Conservation (phyloP, 1,140 invertebrate genomes). For the Heliconius himera region DNA sequence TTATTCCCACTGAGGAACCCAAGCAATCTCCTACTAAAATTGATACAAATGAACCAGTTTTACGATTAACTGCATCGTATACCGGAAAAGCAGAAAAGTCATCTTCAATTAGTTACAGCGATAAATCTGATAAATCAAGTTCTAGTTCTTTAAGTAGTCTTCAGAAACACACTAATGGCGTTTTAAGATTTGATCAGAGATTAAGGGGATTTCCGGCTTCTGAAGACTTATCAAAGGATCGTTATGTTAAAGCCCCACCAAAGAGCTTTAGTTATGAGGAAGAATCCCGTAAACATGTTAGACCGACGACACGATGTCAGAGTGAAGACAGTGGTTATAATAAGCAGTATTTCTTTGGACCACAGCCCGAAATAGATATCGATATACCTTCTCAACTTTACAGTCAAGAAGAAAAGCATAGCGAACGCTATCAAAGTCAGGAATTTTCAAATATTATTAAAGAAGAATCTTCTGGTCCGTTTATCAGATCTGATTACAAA, state of each 20-base stretch:
- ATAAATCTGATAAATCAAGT: conserved; percentile 81
- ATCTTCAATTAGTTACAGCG: conserved; percentile 77
- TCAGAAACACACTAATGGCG: conserved; percentile 74
- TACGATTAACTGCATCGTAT: conserved; percentile 64
- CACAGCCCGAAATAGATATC: conserved; percentile 76
- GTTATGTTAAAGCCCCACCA: conserved; percentile 80
- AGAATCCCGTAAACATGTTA: conserved; percentile 64
- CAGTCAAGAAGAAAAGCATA: conserved; percentile 83
- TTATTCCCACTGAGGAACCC: background rate
- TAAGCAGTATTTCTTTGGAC: conserved; percentile 67
- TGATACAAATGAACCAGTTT: conserved; percentile 59
- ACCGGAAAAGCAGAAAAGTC: conserved; percentile 68
- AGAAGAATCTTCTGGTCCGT: conserved; percentile 65
- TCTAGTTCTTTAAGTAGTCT: conserved; percentile 79
- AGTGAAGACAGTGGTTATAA: conserved; percentile 81
- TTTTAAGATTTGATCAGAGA: conserved; percentile 70
- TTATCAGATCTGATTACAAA: conserved; percentile 78
- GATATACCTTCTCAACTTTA: conserved; percentile 81
- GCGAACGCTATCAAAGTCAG: conserved; percentile 84
- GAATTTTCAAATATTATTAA: conserved; percentile 82
- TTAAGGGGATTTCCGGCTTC: conserved; percentile 60
- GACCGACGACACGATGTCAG: conserved; percentile 79
- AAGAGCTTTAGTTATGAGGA: conserved; percentile 81
- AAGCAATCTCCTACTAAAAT: conserved; percentile 40
- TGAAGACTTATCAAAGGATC: conserved; percentile 63